Conservation (phyloP, 2,113 vertebrate species). For the Carettochelys insculpta region DNA sequence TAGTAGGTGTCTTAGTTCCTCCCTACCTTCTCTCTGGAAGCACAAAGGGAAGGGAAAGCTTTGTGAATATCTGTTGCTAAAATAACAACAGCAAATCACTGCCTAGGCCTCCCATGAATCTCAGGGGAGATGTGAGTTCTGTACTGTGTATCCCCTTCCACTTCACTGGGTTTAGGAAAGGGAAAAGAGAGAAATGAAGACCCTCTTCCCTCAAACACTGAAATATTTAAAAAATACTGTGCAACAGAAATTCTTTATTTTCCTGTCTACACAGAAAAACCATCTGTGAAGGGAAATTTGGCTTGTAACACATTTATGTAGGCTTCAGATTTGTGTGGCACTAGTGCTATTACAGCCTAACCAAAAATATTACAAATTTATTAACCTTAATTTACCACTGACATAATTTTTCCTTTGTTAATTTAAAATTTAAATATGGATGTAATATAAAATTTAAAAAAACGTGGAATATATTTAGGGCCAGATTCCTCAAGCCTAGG, state of each 20-base stretch:
- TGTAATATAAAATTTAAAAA: not conserved
- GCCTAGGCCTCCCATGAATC: not conserved
- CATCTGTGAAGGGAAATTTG: not conserved
- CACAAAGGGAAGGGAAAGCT: fast-evolving
- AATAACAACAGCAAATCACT: not conserved
- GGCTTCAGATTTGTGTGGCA: not conserved
- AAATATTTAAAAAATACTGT: not conserved
- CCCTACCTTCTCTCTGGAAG: not conserved
- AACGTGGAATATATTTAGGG: fast-evolving
- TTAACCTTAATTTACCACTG: not conserved
- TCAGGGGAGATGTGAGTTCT: not conserved
- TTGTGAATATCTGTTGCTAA: not conserved
- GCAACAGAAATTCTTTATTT: not conserved
- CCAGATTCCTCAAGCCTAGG: not conserved
- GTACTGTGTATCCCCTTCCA: not conserved
- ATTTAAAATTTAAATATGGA: not conserved
- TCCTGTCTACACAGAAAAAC: not conserved
- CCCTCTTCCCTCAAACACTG: not conserved
- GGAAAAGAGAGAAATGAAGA: not conserved
- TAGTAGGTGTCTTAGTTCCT: not conserved
- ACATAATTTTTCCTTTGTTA: not conserved
- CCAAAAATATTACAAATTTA: not conserved
- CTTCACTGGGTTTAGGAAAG: fast-evolving
- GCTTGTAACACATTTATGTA: not conserved
- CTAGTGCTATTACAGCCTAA: not conserved